Evolutionary conservation across 1,140 invertebrate genomes (phyloP), one percentile per base, ranked within the genome.

Genomic region (Calephelis virginiensis): DNA sequence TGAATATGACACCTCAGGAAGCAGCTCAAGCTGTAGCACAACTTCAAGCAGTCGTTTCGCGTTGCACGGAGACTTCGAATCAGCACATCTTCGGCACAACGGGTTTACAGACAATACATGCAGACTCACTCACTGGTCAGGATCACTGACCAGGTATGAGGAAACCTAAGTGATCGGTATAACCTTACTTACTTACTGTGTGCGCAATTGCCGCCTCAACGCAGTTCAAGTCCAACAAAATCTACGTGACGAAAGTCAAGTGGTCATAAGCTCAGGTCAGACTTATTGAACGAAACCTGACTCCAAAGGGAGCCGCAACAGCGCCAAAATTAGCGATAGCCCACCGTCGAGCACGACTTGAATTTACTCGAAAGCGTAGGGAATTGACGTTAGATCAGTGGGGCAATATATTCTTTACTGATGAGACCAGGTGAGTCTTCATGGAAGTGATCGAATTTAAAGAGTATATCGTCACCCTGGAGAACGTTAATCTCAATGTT

Each of bases 281-380:
- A 53, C 62, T 67, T 64, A 45, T 61, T 65, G 63, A 67, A 67
- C 56, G 56, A 13, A 68, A 71, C 66, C 48, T 64, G 66, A 71
- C 66, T 65, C 66, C 47, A 67, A 62, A 38, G 17, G 28, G n/a
- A 61, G 53, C 62, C 13, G 53, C 61, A 67, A 70, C 63, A 43
- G 40, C 1, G 1, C 40, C 49, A 68, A 17, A 17, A 68, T 60
- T 68, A 46, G 64, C 50, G 38, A 11, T 56, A 63, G 47, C 47
- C 50, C 66, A 63, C 1, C n/a, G 48, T 13, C 48, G n/a, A 49
- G 48, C 48, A 49, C 46, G 47, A 40, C 63, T 65, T 47, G 46
- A 61, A 38, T 69, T 60, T 56, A 49, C 63, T 56, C 2, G 56
- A 62, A 60, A 67, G 66, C 66, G 63, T 63, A 67, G 60, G 13